phyloP scores from a whole-genome alignment of 2,888 invertebrate genomes.

The Spodoptera exigua region DNA sequence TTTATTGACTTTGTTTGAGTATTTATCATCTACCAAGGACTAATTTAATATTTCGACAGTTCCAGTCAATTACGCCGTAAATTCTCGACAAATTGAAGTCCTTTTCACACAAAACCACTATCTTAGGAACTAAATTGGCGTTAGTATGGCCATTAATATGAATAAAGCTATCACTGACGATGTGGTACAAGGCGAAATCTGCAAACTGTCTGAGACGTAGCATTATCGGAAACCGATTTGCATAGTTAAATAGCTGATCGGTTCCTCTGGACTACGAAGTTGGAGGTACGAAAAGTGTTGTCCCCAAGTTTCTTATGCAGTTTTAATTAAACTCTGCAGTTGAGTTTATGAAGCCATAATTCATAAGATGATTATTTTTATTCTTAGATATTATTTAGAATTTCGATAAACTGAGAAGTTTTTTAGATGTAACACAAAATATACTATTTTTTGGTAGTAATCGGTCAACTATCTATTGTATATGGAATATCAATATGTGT shows the following conservation, averaged over 20 bases:
- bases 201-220: conserved; percentile 47
- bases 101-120: conserved; percentile 43
- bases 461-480: no score
- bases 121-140: conserved; percentile 55
- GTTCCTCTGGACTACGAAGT: conserved; percentile 30
- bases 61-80: conserved; percentile 1
- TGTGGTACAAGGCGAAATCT: conserved; percentile 42
- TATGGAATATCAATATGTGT: no score
- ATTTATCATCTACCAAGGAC: background rate
- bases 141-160: conserved; percentile 63
- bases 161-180: conserved; percentile 67
- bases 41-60: background rate
- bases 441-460: no score
- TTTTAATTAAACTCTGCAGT: no score
- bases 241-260: conserved; percentile 64
- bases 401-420: no score
- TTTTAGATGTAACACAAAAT: no score
- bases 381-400: no score
- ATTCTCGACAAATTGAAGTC: background rate
- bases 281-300: conserved; percentile 19
- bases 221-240: conserved; percentile 72
- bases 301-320: no score
- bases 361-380: no score
- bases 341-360: no score
- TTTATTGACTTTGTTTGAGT: no score